These are phyloP conservation scores for Tetramorium parvispinum DNA, from an alignment of 1,140 invertebrate genomes.

Conservation along the genomic window DNA sequence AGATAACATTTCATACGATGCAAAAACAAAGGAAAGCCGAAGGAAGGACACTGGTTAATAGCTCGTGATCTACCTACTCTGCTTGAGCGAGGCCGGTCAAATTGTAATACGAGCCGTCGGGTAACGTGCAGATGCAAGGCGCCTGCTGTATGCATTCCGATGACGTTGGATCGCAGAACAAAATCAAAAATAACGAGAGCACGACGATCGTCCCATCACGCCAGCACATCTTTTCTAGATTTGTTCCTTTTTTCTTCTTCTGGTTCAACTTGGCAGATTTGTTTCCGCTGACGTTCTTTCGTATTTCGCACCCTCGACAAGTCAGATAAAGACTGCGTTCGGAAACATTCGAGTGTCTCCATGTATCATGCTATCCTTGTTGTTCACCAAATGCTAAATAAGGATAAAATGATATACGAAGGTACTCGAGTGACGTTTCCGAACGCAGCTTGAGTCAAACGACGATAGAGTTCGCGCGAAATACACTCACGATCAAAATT, in stretches of 20 bases:
- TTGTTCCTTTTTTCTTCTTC: no score
- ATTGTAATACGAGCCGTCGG: slow-evolving; percentile 58
- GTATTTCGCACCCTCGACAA: neutral
- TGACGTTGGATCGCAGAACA: slow-evolving; percentile 50
- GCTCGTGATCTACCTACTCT: slow-evolving; percentile 36
- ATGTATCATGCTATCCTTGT: no score
- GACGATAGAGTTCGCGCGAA: no score
- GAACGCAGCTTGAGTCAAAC: no score
- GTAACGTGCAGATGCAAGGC: slow-evolving; percentile 58
- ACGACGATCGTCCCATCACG: slow-evolving; percentile 28
- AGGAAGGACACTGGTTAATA: slow-evolving; percentile 33
- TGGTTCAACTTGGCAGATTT: no score
- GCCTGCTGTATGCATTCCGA: slow-evolving; percentile 62
- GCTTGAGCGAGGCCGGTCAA: slow-evolving; percentile 53
- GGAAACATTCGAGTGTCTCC: no score
- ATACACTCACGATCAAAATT: no score
- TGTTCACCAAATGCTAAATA: no score
- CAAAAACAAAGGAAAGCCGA: neutral
- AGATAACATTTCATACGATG: neutral
- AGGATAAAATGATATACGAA: no score
- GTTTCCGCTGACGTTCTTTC: neutral
- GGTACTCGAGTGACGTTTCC: no score
- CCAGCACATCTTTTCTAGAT: slow-evolving; percentile 51
- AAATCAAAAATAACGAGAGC: slow-evolving; percentile 40
- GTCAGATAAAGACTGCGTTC: no score